These are phyloP conservation scores for Meandrina meandrites DNA, from an alignment of 92 coral and sea anemone genomes.

Conservation along the genomic window DNA sequence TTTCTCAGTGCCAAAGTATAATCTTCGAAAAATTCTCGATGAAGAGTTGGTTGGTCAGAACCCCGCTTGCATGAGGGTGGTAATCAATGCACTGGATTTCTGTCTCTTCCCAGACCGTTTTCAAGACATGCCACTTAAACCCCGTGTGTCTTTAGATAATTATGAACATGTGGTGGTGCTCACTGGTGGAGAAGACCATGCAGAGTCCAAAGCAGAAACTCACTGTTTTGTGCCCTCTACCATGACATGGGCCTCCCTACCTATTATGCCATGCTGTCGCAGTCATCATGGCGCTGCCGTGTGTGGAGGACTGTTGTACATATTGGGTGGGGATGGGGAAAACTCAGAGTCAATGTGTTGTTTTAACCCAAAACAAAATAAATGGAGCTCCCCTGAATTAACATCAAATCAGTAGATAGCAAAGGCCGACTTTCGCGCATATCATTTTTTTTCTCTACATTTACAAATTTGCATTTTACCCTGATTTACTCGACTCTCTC, in stretches of 20 bases:
- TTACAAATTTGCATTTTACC: too few species aligned
- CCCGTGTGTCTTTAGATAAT: constrained; percentile 1
- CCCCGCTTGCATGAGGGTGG: constrained; percentile 39
- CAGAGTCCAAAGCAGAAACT: background rate
- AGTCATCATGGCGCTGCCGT: background rate
- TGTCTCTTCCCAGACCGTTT: constrained; percentile 27
- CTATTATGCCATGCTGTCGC: background rate
- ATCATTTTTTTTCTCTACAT: too few species aligned
- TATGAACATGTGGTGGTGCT: constrained; percentile 46
- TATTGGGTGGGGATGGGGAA: background rate
- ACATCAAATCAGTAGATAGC: background rate
- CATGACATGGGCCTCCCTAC: background rate
- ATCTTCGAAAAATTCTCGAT: constrained; percentile 37
- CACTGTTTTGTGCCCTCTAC: background rate
- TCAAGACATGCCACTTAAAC: background rate
- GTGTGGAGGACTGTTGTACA: background rate
- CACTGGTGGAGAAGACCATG: constrained; percentile 32
- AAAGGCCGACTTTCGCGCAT: too few species aligned
- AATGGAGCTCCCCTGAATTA: background rate
- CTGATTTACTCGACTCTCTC: too few species aligned
- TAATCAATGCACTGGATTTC: constrained; percentile 56
- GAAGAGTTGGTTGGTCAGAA: constrained; percentile 58
- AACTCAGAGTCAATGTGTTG: too few species aligned
- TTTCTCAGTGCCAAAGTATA: constrained; percentile 57
- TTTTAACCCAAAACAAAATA: background rate